phyloP scores from a whole-genome alignment of 1,140 invertebrate genomes.

The Argopecten irradians region DNA sequence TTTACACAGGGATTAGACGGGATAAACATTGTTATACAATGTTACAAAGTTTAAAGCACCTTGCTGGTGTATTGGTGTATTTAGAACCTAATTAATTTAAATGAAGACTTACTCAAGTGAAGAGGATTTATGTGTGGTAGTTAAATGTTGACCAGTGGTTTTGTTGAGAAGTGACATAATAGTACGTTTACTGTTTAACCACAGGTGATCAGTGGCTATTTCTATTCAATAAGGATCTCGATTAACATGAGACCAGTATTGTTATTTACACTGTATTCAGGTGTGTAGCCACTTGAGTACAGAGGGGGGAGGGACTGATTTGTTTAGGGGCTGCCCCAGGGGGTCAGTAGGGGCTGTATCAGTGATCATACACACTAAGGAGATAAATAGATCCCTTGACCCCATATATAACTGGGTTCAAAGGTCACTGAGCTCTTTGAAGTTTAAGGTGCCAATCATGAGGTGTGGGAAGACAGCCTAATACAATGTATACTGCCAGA shows the following conservation, averaged over 20 bases:
- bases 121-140: background rate
- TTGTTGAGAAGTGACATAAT: background rate
- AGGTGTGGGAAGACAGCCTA: background rate
- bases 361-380: background rate
- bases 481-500: too few relatives aligned
- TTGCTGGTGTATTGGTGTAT: background rate
- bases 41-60: background rate
- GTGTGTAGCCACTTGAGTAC: background rate
- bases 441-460: background rate
- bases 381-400: conserved; percentile 10
- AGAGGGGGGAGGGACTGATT: background rate
- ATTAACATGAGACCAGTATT: background rate
- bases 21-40: background rate
- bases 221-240: conserved; percentile 21
- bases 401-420: background rate
- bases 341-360: background rate
- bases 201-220: conserved; percentile 8
- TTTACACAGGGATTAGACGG: background rate
- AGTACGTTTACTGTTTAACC: conserved; percentile 11
- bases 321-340: conserved; percentile 13
- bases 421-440: conserved; percentile 1
- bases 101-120: background rate
- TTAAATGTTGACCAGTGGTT: background rate
- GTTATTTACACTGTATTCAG: background rate
- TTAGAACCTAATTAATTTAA: conserved; percentile 4